A percentile compares a stretch with the other conserved stretches of the same genome.
Conservation (phyloP, 2,113 vertebrate genomes). For the Promerops cafer region DNA sequence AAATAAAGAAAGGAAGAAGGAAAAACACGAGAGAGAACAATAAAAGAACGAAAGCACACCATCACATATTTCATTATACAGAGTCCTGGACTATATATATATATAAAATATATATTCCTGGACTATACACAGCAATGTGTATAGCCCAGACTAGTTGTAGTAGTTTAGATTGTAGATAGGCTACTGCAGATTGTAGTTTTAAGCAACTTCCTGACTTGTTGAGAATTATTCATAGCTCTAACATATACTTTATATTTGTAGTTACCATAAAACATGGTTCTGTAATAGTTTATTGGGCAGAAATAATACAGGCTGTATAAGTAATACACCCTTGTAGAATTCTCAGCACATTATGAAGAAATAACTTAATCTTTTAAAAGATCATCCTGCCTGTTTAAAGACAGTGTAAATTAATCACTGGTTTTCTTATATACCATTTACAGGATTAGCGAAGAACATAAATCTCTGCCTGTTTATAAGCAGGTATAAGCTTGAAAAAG, state of each 20-base stretch:
- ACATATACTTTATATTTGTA: neutral
- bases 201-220: neutral
- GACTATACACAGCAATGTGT: neutral
- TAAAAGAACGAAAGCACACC: neutral
- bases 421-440: neutral
- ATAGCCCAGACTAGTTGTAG: neutral
- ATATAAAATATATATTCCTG: too few species aligned
- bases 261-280: neutral
- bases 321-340: neutral
- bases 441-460: neutral
- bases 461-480: neutral
- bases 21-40: fast-evolving
- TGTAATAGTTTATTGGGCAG: neutral
- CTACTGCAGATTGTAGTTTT: neutral
- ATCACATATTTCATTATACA: neutral
- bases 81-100: too few species aligned
- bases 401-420: neutral
- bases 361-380: neutral
- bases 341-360: neutral
- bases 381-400: neutral
- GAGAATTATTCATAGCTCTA: neutral
- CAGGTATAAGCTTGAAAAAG: neutral
- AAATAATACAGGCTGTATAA: neutral
- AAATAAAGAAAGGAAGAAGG: neutral
- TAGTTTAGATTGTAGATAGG: neutral